These are phyloP conservation scores for Napeogenes sylphis DNA, from an alignment of 2,888 invertebrate genomes.

Conservation along the genomic window DNA sequence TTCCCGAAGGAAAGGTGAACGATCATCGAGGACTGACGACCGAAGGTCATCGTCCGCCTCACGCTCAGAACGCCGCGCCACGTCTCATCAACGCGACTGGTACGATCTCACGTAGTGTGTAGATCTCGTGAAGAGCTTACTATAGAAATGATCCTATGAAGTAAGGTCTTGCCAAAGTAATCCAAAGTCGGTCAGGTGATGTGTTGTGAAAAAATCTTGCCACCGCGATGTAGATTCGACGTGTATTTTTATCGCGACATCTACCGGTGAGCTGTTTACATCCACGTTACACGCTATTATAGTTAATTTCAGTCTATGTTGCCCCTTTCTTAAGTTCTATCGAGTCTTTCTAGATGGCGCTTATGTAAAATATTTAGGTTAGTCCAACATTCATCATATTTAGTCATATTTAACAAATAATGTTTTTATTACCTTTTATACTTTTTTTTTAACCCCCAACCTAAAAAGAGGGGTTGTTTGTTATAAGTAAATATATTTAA, in stretches of 20 bases:
- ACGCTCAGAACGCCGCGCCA: constrained; percentile 41
- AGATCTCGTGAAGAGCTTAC: constrained; percentile 44
- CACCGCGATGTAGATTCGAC: constrained; percentile 23
- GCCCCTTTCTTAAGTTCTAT: too few relatives aligned
- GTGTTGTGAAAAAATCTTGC: constrained; percentile 17
- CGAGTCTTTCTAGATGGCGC: too few relatives aligned
- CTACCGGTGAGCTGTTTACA: too few relatives aligned
- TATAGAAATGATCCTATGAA: constrained; percentile 46
- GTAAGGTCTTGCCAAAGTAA: constrained; percentile 36
- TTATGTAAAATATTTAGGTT: too few relatives aligned
- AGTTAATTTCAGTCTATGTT: too few relatives aligned
- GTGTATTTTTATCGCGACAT: not conserved
- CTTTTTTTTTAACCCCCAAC: too few relatives aligned
- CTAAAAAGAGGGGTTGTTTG: too few relatives aligned
- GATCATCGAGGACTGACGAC: constrained; percentile 11
- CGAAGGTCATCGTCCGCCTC: constrained; percentile 37
- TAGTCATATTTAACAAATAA: too few relatives aligned
- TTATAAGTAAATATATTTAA: too few relatives aligned
- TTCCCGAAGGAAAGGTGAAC: constrained; percentile 11
- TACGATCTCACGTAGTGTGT: constrained; percentile 38
- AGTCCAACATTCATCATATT: too few relatives aligned
- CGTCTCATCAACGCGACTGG: constrained; percentile 43
- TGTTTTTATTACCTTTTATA: too few relatives aligned
- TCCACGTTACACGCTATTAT: too few relatives aligned
- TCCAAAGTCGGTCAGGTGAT: constrained; percentile 17